Evolutionary conservation across 2,113 vertebrate genomes (phyloP).

Genomic region (Paradisaea rubra): DNA sequence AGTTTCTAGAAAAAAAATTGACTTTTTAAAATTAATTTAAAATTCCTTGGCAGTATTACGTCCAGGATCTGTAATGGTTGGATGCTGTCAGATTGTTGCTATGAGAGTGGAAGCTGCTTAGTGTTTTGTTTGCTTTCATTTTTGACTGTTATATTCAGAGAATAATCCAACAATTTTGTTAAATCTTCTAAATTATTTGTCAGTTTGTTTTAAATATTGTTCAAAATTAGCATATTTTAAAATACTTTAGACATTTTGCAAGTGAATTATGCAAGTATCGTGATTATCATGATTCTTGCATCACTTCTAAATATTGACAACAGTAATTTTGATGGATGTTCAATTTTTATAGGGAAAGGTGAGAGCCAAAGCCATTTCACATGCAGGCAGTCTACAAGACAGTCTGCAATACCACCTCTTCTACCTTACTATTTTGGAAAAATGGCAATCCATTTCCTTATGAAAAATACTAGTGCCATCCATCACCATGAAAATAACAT

Average conservation of each 20-base stretch:
- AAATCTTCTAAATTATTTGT: neutral
- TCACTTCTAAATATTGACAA: neutral
- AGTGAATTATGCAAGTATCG: neutral
- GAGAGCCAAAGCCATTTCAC: neutral
- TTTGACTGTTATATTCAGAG: neutral
- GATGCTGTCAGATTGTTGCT: neutral
- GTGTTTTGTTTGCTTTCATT: neutral
- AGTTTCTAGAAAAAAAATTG: neutral
- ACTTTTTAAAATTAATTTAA: neutral
- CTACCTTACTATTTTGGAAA: neutral
- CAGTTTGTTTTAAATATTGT: neutral
- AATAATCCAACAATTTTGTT: neutral
- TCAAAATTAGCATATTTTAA: neutral
- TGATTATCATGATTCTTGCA: neutral
- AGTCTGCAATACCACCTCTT: neutral
- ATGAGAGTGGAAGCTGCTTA: neutral
- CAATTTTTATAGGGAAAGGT: neutral
- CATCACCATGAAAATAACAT: accelerated
- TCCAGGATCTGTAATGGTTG: neutral
- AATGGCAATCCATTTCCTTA: neutral
- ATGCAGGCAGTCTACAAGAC: neutral
- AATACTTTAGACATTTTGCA: neutral
- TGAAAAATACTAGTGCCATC: neutral
- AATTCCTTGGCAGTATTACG: neutral
- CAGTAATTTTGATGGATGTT: neutral